These are phyloP conservation scores for Heterochromis multidens DNA, from an alignment of 2,113 vertebrate genomes.

Conservation along the genomic window DNA sequence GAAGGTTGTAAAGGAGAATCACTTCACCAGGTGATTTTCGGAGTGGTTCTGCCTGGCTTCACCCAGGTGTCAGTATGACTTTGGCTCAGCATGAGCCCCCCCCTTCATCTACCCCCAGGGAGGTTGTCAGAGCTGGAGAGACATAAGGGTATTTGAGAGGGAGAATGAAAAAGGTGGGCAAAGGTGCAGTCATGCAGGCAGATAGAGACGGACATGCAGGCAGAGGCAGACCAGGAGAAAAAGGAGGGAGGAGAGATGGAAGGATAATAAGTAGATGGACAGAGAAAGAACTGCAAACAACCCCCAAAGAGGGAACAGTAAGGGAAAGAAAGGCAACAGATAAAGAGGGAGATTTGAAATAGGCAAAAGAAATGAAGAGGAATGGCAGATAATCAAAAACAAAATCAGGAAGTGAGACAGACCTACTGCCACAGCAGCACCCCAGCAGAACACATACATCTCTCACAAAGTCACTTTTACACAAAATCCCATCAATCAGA, in stretches of 20 bases:
- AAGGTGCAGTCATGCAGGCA: constrained; percentile 37
- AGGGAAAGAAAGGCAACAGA: not conserved
- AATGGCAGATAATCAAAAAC: not conserved
- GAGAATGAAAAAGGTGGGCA: constrained; percentile 15
- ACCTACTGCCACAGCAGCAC: not conserved
- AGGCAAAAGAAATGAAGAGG: not conserved
- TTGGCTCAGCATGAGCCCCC: constrained; percentile 9
- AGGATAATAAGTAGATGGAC: not conserved
- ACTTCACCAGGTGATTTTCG: constrained; percentile 31
- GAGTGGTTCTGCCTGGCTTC: constrained; percentile 48
- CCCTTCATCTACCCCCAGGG: not conserved
- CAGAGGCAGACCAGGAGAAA: not conserved
- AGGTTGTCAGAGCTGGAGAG: constrained; percentile 16
- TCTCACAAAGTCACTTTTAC: not conserved
- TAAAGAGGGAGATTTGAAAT: not conserved
- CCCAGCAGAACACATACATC: not conserved
- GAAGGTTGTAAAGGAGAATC: constrained; percentile 14
- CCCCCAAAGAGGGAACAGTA: not conserved
- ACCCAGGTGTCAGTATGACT: constrained; percentile 46
- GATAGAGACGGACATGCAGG: constrained; percentile 15
- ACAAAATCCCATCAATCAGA: not conserved
- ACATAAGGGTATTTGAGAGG: constrained; percentile 37
- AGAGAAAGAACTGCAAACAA: not conserved
- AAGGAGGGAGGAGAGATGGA: not conserved
- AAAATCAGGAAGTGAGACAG: not conserved